phyloP scores from a whole-genome alignment of 1,140 invertebrate genomes.

The Danaus melanippus region DNA sequence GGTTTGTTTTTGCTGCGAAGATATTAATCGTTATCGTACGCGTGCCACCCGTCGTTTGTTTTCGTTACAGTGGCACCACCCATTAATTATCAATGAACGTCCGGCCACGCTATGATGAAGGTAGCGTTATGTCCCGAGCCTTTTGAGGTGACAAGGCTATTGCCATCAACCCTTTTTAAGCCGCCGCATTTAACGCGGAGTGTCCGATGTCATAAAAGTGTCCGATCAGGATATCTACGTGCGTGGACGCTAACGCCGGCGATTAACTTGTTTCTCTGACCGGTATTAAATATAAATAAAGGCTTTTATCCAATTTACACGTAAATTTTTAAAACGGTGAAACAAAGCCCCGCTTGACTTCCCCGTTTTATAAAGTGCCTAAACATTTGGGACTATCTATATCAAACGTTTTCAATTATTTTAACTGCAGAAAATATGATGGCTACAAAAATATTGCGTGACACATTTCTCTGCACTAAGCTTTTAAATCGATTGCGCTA shows the following conservation, averaged over 20 bases:
- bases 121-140: slow-evolving; percentile 57
- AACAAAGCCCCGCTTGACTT: slow-evolving; percentile 4
- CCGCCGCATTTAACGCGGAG: slow-evolving; percentile 62
- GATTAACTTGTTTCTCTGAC: slow-evolving; percentile 60
- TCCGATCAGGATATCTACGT: slow-evolving; percentile 60
- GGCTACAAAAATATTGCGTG: slow-evolving; percentile 24
- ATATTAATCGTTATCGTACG: slow-evolving; percentile 70
- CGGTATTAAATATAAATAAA: slow-evolving; percentile 50
- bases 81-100: slow-evolving; percentile 72
- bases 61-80: slow-evolving; percentile 66
- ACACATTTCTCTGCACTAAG: slow-evolving; percentile 24
- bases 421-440: slow-evolving; percentile 23
- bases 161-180: slow-evolving; percentile 70
- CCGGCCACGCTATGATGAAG: slow-evolving; percentile 62
- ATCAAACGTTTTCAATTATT: slow-evolving; percentile 24
- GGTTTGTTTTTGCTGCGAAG: slow-evolving; percentile 67
- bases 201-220: slow-evolving; percentile 70
- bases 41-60: slow-evolving; percentile 65
- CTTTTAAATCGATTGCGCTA: slow-evolving; percentile 30
- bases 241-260: slow-evolving; percentile 49
- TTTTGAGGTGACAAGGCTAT: slow-evolving; percentile 65
- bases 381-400: slow-evolving; percentile 14
- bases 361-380: slow-evolving; percentile 11
- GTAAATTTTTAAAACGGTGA: slow-evolving; percentile 21
- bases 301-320: slow-evolving; percentile 27